Evolutionary conservation across 2,113 vertebrate species (phyloP), one percentile per base, ranked within the genome.

Genomic region (Indri indri): DNA sequence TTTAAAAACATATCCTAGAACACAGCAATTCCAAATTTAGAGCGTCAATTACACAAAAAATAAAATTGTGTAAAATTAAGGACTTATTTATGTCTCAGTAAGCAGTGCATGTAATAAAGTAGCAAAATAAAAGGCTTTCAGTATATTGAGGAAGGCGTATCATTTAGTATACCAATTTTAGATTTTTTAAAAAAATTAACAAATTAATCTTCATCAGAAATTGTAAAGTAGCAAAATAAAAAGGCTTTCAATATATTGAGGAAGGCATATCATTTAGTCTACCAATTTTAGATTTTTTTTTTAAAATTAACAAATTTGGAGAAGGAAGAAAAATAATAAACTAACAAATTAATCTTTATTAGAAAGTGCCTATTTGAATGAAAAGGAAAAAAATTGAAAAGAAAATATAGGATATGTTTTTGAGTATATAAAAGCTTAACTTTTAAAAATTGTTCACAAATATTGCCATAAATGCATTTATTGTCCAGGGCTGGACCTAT

Each of bases 1-100:
- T 92, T 96, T 73, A 71, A 93, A 88, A 94, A 71, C 23, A 81
- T 66, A 90, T 94, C 95, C 34, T 93, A 82, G 68, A 84, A 66
- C 11, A 80, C 37, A 90, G 25, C 34, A 94, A 32, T 61, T 12
- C 16, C 12, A 42, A 76, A 71, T 94, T 95, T 81, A 93, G 47
- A 94, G 63, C 8, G 73, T 94, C 37, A 74, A 0, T 84, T 88
- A 80, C 20, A 40, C 3, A 57, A 5, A 66, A 82, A 76, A 45
- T 50, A 37, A 88, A 81, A 61, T 73, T 57, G 1, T 30, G 11
- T 83, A 94, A 92, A 79, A 54, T 80, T 50, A 85, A 85, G 76
- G 17, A 3, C 42, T 76, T 63, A 68, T 14, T 81, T 73, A 82
- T 1, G 57, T 90, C 16, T 80, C 37, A 50, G 45, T 50, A 81